These are phyloP conservation scores for Scomberomorus guttatus DNA, from an alignment of 2,797 vertebrate species.

Conservation along the genomic window DNA sequence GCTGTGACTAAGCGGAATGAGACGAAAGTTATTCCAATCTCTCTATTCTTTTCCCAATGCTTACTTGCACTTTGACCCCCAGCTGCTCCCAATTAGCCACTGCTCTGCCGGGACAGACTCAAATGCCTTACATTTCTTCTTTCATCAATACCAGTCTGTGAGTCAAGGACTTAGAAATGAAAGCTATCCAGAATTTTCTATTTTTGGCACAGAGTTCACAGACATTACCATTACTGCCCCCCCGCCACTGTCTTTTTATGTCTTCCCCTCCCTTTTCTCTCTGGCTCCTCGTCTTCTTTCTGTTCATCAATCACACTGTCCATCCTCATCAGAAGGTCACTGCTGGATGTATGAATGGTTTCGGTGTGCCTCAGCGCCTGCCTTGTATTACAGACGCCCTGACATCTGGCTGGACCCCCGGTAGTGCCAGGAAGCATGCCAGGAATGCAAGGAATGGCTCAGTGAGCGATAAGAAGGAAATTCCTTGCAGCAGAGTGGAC, in stretches of 20 bases:
- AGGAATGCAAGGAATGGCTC: slow-evolving; percentile 85
- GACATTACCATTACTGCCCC: slow-evolving; percentile 46
- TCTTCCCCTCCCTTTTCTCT: slow-evolving; percentile 50
- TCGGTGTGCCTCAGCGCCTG: slow-evolving; percentile 64
- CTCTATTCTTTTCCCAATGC: slow-evolving; percentile 65
- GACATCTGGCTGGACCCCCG: slow-evolving; percentile 72
- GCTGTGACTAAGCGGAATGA: slow-evolving; percentile 75
- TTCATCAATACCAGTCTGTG: slow-evolving; percentile 74
- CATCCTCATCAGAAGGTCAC: slow-evolving; percentile 60
- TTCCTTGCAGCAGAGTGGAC: slow-evolving; percentile 65
- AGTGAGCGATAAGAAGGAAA: slow-evolving; percentile 81
- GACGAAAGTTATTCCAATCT: slow-evolving; percentile 73
- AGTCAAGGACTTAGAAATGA: slow-evolving; percentile 75
- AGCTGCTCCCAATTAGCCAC: slow-evolving; percentile 71
- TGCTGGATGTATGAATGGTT: slow-evolving; percentile 53
- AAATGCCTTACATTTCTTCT: slow-evolving; percentile 68
- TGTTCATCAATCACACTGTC: slow-evolving; percentile 71
- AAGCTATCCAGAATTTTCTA: slow-evolving; percentile 71
- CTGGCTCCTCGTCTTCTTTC: slow-evolving; percentile 55
- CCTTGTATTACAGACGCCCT: slow-evolving; percentile 77
- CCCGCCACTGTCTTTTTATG: slow-evolving; percentile 49
- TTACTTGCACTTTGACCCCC: slow-evolving; percentile 72
- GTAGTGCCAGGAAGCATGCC: slow-evolving; percentile 76
- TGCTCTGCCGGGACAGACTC: slow-evolving; percentile 51
- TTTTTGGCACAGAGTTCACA: slow-evolving; percentile 79